Base-by-base conservation (phyloP, 2,113 vertebrate species). In the Xenopus laevis region DNA sequence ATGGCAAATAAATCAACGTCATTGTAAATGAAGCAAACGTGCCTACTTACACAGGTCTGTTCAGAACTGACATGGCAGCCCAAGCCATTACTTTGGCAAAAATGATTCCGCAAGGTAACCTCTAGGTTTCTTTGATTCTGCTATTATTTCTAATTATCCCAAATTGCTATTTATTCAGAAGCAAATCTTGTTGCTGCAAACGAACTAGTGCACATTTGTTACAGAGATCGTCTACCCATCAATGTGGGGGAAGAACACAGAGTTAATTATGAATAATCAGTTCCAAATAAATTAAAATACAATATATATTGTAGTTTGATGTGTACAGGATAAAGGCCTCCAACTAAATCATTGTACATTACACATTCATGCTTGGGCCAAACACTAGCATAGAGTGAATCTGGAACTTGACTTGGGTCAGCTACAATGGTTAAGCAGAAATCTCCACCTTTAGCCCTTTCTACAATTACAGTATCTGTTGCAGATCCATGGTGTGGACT, bases 1-100 rank as follows among this genome's bases (percentile, higher is more conserved):
- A 92, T 84, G 93, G 91, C 89, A 94, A 94, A 95, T 94, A 94
- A 93, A 95, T 95, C 93, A 95, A 94, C 91, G 91, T 93, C 88
- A 86, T 80, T 70, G 81, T 78, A 84, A 85, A 89, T 84, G 84
- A 89, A 86, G 84, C 79, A 78, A 78, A 76, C 78, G 84, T 85
- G 86, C 85, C 83, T 84, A 87, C 83, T 83, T 88, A 91, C 88
- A 89, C 84, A 87, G 84, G 85, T 84, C 89, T 87, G 82, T 89
- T 90, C 88, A 87, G 87, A 92, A 85, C 89, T 79, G 90, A 91
- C 89, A 91, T 79, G 84, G 83, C 77, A 79, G 82, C 8, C 79
- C 80, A 80, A 84, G 77, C 82, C 83, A 79, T 83, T 81, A 84
- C 81, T 85, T 40, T 82, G 84, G 78, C 45, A 77, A 83, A 27